Conservation (phyloP, 2,797 vertebrate species). For the Orientallactaga sibirica region DNA sequence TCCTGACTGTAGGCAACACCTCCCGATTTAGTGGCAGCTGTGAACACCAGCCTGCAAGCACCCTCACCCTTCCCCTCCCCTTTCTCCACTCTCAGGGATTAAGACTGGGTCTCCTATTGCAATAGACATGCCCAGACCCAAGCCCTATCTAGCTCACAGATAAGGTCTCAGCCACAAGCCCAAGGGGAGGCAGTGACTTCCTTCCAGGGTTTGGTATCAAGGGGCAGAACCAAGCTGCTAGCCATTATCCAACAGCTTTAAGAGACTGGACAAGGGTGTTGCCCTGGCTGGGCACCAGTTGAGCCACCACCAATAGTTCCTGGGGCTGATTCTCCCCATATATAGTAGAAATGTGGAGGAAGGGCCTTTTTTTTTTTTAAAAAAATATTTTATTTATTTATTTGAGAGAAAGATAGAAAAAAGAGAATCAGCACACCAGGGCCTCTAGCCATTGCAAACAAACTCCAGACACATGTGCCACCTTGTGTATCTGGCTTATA, state of each 20-base stretch:
- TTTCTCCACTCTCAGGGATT: constrained; percentile 2
- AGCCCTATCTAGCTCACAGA: not conserved
- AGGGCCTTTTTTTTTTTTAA: not conserved
- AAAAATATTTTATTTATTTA: too few relatives aligned
- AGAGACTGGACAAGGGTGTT: not conserved
- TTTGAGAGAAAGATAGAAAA: too few relatives aligned
- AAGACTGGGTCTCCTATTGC: constrained; percentile 13
- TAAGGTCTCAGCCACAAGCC: not conserved
- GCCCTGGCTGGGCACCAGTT: not conserved
- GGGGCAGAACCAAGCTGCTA: not conserved
- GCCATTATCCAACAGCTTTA: not conserved
- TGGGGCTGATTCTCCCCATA: not conserved
- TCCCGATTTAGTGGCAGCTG: constrained; percentile 82
- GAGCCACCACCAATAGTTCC: not conserved
- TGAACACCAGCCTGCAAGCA: constrained; percentile 73
- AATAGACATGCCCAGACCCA: not conserved
- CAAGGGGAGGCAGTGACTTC: not conserved
- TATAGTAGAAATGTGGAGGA: not conserved
- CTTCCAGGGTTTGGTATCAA: not conserved
- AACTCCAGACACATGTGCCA: too few relatives aligned
- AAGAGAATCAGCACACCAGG: too few relatives aligned
- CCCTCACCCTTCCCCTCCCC: not conserved
- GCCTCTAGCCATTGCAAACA: too few relatives aligned
- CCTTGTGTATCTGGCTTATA: too few relatives aligned
- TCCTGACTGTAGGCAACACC: constrained; percentile 75